Evolutionary conservation across 2,113 vertebrate species (phyloP), one percentile per base, ranked within the genome.

Genomic region (Zosterops borbonicus): DNA sequence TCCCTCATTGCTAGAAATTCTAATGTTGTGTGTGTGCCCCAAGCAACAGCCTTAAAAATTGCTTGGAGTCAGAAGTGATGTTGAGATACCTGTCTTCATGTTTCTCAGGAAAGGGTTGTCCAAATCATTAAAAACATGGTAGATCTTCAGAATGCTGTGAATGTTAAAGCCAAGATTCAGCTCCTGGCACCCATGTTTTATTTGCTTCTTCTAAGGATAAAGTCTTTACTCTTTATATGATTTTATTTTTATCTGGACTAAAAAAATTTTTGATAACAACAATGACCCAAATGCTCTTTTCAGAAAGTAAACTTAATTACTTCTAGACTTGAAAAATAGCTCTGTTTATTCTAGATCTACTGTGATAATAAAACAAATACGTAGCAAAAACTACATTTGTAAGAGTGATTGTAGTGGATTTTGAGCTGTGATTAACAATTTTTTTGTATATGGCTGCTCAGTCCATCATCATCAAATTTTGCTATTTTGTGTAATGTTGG

Each of bases 381-480:
- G 9, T 39, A 42, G 39, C 85, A 68, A 73, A 88, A 71, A 33
- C 20, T 14, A 62, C 0, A 2, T 35, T 73, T 50, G 12, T 82
- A 56, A 25, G 71, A 83, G 42, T 16, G 27, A 56, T 18, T 9
- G 10, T 42, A 75, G 60, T 44, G n/a, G 59, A 44, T 88, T 88
- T 75, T 60, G 85, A 73, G 53, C 47, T 69, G 1, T 83, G 53
- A 62, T 47, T 56, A 73, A 84, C 11, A 53, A 37, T 28, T 31
- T 55, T 53, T 70, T 81, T 89, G 24, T 46, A 20, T 75, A 78
- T 60, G 64, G 75, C 81, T 89, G 60, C 65, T 60, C 69, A 87
- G 89, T 89, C 56, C 94, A 96, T 96, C 93, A 56, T 95, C 95
- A 97, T 96, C 81, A 62, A 92, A 64, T 91, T 94, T 81, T 94